Conservation (phyloP, 2,113 vertebrate species). For the Puma concolor region DNA sequence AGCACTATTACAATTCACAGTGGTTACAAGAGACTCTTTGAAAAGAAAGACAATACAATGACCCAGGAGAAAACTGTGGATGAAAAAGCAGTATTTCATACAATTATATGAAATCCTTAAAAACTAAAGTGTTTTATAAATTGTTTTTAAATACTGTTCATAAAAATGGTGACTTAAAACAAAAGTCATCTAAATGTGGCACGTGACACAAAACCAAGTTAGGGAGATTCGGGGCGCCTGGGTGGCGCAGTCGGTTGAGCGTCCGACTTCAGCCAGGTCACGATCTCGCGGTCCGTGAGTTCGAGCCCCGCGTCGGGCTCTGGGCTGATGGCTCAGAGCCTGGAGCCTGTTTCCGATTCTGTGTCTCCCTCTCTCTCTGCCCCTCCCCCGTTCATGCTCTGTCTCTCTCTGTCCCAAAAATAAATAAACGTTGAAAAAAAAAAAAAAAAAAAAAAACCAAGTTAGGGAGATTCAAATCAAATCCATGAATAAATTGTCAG, state of each 20-base stretch:
- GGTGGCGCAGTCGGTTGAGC: no score
- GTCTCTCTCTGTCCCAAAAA: no score
- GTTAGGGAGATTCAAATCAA: conserved; percentile 63
- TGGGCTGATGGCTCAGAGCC: no score
- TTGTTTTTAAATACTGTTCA: conserved; percentile 69
- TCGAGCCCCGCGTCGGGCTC: no score
- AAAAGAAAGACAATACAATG: conserved; percentile 37
- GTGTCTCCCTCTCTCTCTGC: no score
- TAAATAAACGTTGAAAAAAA: no score
- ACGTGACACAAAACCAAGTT: conserved; percentile 60
- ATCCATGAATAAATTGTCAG: conserved; percentile 54
- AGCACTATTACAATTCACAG: conserved; percentile 20
- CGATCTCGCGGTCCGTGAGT: no score
- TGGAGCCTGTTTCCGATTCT: no score
- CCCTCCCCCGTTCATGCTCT: no score
- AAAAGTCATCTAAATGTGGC: conserved; percentile 65
- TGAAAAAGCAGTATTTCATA: conserved; percentile 59
- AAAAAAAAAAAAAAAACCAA: no score
- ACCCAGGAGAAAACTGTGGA: conserved; percentile 28
- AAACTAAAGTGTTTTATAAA: conserved; percentile 62
- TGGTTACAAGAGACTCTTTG: conserved; percentile 26
- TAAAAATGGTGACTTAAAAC: conserved; percentile 69
- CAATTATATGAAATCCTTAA: conserved; percentile 69
- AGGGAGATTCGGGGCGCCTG: conserved; percentile 67
- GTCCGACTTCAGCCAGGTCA: no score